Evolutionary conservation across 1,140 invertebrate species (phyloP).

Genomic region (Callitettix versicolor): DNA sequence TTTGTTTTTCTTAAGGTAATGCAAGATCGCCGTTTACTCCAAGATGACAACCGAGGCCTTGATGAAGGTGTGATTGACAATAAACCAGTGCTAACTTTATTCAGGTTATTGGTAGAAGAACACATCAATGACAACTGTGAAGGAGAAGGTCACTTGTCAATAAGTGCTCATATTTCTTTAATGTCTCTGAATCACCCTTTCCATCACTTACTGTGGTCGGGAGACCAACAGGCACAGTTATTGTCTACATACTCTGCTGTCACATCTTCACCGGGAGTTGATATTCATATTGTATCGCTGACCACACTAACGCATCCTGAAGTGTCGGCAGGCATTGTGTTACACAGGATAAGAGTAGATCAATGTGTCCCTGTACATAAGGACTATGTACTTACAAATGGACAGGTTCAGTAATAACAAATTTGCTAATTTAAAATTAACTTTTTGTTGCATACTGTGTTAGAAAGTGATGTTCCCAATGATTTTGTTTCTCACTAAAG

Average conservation of each 20-base stretch:
- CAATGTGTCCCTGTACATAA: neutral
- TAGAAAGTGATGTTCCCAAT: too few relatives aligned
- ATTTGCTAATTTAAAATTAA: too few relatives aligned
- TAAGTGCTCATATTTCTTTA: neutral
- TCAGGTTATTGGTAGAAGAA: conserved; percentile 60
- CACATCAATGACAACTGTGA: conserved; percentile 20
- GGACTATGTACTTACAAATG: neutral
- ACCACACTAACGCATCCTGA: neutral
- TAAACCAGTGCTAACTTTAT: conserved; percentile 64
- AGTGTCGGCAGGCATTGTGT: neutral
- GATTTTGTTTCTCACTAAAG: too few relatives aligned
- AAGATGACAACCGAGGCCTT: conserved; percentile 90
- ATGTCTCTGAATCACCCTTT: conserved; percentile 3
- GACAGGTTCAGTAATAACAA: neutral
- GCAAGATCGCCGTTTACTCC: conserved; percentile 83
- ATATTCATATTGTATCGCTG: conserved; percentile 1
- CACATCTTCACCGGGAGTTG: neutral
- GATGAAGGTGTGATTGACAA: conserved; percentile 89
- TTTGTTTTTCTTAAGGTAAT: conserved; percentile 48
- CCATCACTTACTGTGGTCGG: neutral
- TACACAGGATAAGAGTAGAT: neutral
- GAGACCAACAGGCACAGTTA: neutral
- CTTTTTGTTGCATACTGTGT: too few relatives aligned
- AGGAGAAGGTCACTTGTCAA: neutral
- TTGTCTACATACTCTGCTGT: conserved; percentile 5